Percentiles rank a stretch among this genome's conserved stretches.
Conservation (phyloP, 2,113 vertebrate genomes). For the Climacteris rufus region DNA sequence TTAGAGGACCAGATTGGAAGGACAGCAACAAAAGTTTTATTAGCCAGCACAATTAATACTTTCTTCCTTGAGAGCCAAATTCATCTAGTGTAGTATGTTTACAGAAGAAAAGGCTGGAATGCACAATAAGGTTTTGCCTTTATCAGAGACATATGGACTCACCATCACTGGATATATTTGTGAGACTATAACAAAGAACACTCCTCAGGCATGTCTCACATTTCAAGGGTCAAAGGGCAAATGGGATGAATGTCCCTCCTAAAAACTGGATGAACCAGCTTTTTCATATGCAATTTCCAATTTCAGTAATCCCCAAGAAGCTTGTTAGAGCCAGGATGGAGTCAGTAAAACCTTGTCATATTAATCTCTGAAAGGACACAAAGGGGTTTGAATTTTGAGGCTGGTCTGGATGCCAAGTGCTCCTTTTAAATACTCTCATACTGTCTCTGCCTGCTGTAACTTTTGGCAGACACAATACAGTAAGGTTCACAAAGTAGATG, state of each 20-base stretch:
- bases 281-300: conserved; percentile 56
- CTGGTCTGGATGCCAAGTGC: conserved; percentile 30
- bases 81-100: conserved; percentile 67
- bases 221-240: conserved; percentile 61
- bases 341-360: conserved; percentile 61
- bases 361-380: conserved; percentile 55
- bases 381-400: background rate
- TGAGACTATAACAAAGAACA: conserved; percentile 62
- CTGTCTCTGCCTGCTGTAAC: background rate
- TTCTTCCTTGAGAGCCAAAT: conserved; percentile 65
- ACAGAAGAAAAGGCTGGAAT: conserved; percentile 67
- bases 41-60: conserved; percentile 71
- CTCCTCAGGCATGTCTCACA: conserved; percentile 53
- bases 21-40: conserved; percentile 32
- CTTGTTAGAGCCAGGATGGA: conserved; percentile 39
- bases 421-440: conserved; percentile 11
- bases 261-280: conserved; percentile 51
- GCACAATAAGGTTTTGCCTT: conserved; percentile 64
- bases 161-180: conserved; percentile 59
- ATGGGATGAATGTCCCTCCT: conserved; percentile 49
- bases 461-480: background rate
- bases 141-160: conserved; percentile 69
- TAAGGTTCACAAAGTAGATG: background rate
- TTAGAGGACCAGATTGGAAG: conserved; percentile 63
- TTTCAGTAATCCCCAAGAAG: conserved; percentile 56